phyloP scores from a whole-genome alignment of 2,888 invertebrate genomes.

The Drosophila basisetae region DNA sequence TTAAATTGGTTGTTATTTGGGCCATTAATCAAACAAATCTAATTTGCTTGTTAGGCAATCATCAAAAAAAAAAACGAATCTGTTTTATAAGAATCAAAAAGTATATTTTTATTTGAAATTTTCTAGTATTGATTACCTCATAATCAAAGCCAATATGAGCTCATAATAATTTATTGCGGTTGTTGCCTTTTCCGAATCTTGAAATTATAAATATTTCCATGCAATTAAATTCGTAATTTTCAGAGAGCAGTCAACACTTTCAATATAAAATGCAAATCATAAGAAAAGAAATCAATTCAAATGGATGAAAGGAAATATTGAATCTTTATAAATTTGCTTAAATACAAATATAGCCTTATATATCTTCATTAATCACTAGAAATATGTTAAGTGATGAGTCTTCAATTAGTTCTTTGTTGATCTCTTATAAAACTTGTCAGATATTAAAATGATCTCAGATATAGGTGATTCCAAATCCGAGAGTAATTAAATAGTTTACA shows the following conservation, averaged over 20 bases:
- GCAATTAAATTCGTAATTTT: not conserved
- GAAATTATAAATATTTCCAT: not conserved
- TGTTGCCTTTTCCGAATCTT: not conserved
- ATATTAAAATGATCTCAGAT: not conserved
- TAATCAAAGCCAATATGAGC: constrained; percentile 1
- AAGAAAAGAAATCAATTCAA: not conserved
- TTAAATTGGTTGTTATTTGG: constrained; percentile 10
- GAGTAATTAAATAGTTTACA: not conserved
- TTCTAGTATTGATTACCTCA: constrained; percentile 5
- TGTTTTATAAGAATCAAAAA: too few relatives aligned
- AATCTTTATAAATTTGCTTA: not conserved
- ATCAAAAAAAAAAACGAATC: not conserved
- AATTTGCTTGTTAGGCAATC: not conserved
- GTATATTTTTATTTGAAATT: not conserved
- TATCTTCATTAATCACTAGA: not conserved
- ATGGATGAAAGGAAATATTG: not conserved
- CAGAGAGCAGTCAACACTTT: not conserved
- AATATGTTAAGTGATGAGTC: not conserved
- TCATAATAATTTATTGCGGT: not conserved
- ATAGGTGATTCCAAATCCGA: not conserved
- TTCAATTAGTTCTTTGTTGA: not conserved
- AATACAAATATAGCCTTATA: not conserved
- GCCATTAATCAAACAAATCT: not conserved
- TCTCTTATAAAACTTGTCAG: not conserved
- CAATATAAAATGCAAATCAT: not conserved